Evolutionary conservation across 2,113 vertebrate genomes (phyloP).

Genomic region (Nothoprocta perdicaria): DNA sequence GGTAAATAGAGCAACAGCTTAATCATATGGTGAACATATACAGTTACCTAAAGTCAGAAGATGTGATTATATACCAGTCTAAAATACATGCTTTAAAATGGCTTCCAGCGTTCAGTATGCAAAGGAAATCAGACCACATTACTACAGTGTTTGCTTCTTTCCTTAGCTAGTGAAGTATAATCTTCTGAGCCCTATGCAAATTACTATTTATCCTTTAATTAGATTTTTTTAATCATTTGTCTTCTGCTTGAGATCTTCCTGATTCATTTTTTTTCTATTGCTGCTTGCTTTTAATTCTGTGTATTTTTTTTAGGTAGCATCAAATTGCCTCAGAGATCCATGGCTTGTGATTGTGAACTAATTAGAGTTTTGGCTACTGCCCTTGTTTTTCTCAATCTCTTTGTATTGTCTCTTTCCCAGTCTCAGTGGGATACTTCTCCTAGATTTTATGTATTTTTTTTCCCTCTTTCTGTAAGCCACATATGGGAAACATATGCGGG

Average conservation of each 20-base stretch:
- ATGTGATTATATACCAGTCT: neutral
- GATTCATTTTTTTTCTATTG: neutral
- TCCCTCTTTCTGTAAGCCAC: accelerated
- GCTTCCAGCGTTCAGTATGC: neutral
- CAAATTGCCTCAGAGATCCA: neutral
- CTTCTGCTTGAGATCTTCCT: neutral
- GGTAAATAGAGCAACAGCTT: neutral
- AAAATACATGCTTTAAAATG: neutral
- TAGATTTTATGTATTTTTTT: neutral
- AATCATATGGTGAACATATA: neutral
- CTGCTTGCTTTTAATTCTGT: neutral
- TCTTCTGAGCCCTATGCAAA: neutral
- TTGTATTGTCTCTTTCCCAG: neutral
- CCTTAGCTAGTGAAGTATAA: neutral
- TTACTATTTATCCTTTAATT: neutral
- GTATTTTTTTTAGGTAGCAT: neutral
- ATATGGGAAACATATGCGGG: neutral
- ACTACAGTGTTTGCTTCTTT: neutral
- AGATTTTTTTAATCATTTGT: neutral
- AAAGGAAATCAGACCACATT: neutral
- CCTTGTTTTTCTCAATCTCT: neutral
- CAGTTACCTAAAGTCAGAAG: neutral
- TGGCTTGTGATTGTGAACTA: neutral
- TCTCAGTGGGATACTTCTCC: neutral
- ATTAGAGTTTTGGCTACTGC: neutral